Base-by-base conservation (phyloP, 2,797 vertebrate species). In the Xenops minutus region DNA sequence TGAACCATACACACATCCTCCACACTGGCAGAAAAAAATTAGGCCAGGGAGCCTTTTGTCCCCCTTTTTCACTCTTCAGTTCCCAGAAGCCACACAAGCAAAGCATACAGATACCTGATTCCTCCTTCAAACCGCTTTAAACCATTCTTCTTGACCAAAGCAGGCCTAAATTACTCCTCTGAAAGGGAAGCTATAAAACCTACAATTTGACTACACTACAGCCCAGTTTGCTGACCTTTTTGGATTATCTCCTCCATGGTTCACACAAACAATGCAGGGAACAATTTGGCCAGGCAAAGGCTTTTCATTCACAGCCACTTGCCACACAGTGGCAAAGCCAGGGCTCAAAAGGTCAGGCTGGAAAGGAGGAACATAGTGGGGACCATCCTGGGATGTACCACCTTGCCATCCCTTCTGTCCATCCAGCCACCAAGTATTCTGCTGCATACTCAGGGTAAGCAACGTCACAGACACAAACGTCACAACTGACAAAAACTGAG, bases 341-440 rank as follows among this genome's bases (percentile, higher is more conserved):
- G 44, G 34, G 27, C 39, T 73, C 4, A 1, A n/a, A 19, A 29
- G 36, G n/a, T 51, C 6, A 3, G 63, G 36, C 61, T 67, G 54
- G 71, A 46, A 82, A n/a, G 75, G 32, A 82, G 43, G 11, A 79
- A 73, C 0, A 0, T 8, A 2, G 9, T 6, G 22, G 30, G 26
- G 34, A 63, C 12, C 1, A 2, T 77, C 16, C 61, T 54, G 83
- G 32, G 32, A 34, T 1, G 1, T 24, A 48, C 29, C 2, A 2
- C 48, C 21, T 58, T 75, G 39, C 27, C 64, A 58, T 32, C 20
- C 22, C 26, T 56, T 91, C 72, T 58, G 34, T 22, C 49, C 5
- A 2, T 14, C 56, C 89, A 83, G 37, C 44, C 36, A 41, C 58
- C 44, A 46, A 29, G 4, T 55, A 79, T 77, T 55, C 44, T 32